phyloP scores from a whole-genome alignment of 1,140 invertebrate genomes.

The Brachionus manjavacas region DNA sequence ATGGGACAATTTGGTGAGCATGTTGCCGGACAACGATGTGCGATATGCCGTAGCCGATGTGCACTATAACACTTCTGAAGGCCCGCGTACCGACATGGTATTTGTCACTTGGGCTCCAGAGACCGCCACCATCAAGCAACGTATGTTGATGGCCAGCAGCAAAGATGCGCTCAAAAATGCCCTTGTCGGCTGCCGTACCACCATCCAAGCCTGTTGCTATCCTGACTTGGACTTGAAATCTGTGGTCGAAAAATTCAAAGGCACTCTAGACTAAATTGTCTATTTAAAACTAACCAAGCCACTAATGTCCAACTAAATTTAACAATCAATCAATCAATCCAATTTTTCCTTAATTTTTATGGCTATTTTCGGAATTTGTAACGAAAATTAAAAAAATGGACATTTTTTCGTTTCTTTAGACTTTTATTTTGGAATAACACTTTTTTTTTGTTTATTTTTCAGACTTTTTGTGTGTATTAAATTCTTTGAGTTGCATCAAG shows the following conservation, averaged over 20 bases:
- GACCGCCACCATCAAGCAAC: constrained; percentile 93
- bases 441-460: constrained; percentile 8
- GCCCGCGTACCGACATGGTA: constrained; percentile 35
- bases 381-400: constrained; percentile 3
- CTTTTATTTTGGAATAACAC: constrained; percentile 14
- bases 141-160: constrained; percentile 96
- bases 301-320: not conserved
- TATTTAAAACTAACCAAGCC: not conserved
- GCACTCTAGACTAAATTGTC: constrained; percentile 19
- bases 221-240: constrained; percentile 48
- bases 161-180: constrained; percentile 92
- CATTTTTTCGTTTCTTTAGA: not conserved
- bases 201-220: constrained; percentile 70
- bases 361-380: constrained; percentile 27
- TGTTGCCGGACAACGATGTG: constrained; percentile 40
- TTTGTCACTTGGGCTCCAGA: constrained; percentile 69
- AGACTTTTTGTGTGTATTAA: constrained; percentile 11
- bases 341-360: constrained; percentile 19
- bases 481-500: constrained; percentile 12
- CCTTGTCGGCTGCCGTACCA: constrained; percentile 88
- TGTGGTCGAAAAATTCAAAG: constrained; percentile 43
- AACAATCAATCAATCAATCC: not conserved
- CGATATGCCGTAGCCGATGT: constrained; percentile 42
- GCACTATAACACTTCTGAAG: constrained; percentile 37
- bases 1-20: constrained; percentile 39